Conservation (phyloP, 2,888 invertebrate genomes). For the Stramonita haemastoma region DNA sequence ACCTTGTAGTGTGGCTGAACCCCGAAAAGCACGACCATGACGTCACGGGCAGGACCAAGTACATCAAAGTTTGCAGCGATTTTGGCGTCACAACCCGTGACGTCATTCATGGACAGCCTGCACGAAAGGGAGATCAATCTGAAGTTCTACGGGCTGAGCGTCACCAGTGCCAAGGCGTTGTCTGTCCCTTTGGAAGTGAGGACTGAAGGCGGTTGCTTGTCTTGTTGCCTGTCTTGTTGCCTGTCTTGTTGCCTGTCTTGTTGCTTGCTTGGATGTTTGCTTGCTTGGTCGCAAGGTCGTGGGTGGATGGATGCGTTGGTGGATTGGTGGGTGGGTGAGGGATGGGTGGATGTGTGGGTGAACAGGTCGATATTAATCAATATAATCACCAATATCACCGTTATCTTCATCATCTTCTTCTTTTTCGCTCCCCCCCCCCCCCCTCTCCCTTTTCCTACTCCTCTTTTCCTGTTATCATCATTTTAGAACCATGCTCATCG, state of each 20-base stretch:
- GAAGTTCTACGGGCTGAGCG: conserved; percentile 70
- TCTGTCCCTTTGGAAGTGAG: conserved; percentile 64
- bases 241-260: too few relatives aligned
- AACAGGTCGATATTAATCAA: background rate
- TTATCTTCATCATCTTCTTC: background rate
- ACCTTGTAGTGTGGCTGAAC: conserved; percentile 41
- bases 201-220: background rate
- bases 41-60: conserved; percentile 40
- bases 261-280: background rate
- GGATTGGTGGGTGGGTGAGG: background rate
- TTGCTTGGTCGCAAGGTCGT: background rate
- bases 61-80: conserved; percentile 42
- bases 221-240: too few relatives aligned
- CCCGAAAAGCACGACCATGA: conserved; percentile 43
- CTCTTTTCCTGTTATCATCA: background rate
- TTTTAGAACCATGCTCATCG: too few relatives aligned
- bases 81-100: conserved; percentile 40
- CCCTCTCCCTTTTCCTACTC: background rate
- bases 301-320: background rate
- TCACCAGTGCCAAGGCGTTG: conserved; percentile 69
- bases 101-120: conserved; percentile 66
- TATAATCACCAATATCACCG: background rate
- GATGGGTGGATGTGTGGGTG: too few relatives aligned
- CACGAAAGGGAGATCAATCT: conserved; percentile 58
- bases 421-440: background rate